These are phyloP conservation scores for Mythimna loreyi DNA, from an alignment of 2,888 invertebrate genomes.

Conservation along the genomic window DNA sequence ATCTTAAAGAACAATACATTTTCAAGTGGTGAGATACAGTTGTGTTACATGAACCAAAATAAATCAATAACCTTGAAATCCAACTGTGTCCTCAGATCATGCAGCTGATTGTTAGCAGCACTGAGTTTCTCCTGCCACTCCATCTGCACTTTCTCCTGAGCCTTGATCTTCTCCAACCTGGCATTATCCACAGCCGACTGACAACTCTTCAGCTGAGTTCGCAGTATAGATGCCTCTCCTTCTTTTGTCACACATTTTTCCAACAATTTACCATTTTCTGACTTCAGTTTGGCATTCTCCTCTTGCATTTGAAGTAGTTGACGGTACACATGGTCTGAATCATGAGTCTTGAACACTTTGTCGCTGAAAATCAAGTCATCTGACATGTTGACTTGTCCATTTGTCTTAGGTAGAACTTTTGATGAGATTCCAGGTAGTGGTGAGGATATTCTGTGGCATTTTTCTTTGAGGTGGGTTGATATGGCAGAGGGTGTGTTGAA, in stretches of 20 bases:
- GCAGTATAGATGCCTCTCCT: conserved; percentile 90
- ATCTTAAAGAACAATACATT: too few species aligned
- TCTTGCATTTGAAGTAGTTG: conserved; percentile 82
- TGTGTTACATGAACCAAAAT: too few species aligned
- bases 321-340: conserved; percentile 77
- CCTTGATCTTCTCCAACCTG: conserved; percentile 82
- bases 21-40: too few species aligned
- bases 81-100: conserved; percentile 87
- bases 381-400: conserved; percentile 65
- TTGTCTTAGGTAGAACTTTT: conserved; percentile 68
- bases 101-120: conserved; percentile 81
- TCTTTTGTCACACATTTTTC: conserved; percentile 90
- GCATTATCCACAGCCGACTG: conserved; percentile 85
- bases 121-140: conserved; percentile 89
- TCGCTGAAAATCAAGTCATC: conserved; percentile 81
- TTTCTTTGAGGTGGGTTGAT: conserved; percentile 80
- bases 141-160: conserved; percentile 85
- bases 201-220: conserved; percentile 88
- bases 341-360: conserved; percentile 77
- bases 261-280: conserved; percentile 84
- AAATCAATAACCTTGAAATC: conserved; percentile 88
- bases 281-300: conserved; percentile 84
- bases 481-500: conserved; percentile 66
- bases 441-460: conserved; percentile 82
- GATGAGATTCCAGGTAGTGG: conserved; percentile 83